Evolutionary conservation across 2,113 vertebrate species (phyloP).

Genomic region (Corvus hawaiiensis): DNA sequence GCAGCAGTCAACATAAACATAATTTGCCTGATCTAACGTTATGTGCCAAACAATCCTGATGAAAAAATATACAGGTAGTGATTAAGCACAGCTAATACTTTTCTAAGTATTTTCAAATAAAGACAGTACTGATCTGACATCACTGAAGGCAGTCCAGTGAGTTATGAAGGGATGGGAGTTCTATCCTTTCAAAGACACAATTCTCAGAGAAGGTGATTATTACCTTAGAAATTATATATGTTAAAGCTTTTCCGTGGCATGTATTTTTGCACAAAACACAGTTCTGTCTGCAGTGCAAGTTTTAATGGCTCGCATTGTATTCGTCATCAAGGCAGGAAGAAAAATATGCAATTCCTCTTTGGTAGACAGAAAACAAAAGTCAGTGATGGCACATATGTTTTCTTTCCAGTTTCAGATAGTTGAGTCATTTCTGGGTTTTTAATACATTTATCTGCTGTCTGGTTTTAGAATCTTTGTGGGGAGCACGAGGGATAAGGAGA

Average conservation of each 20-base stretch:
- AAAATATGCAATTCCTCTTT: background rate
- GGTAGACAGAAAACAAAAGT: background rate
- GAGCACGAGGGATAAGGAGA: background rate
- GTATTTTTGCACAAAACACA: background rate
- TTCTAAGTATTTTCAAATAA: background rate
- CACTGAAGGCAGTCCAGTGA: background rate
- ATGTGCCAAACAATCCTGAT: background rate
- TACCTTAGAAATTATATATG: background rate
- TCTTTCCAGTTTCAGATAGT: background rate
- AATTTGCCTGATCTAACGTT: background rate
- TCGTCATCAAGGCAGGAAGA: background rate
- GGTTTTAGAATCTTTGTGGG: background rate
- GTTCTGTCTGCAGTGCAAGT: background rate
- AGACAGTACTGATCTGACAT: background rate
- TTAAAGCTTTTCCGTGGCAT: background rate
- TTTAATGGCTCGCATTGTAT: background rate
- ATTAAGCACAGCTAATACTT: background rate
- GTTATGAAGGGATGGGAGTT: background rate
- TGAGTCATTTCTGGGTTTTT: background rate
- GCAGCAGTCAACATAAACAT: background rate
- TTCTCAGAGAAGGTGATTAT: background rate
- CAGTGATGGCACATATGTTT: background rate
- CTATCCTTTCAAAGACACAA: background rate
- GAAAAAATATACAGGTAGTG: background rate
- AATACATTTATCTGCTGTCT: background rate